phyloP scores from a whole-genome alignment of 1,140 invertebrate species.

The Trinorchestia longiramus region DNA sequence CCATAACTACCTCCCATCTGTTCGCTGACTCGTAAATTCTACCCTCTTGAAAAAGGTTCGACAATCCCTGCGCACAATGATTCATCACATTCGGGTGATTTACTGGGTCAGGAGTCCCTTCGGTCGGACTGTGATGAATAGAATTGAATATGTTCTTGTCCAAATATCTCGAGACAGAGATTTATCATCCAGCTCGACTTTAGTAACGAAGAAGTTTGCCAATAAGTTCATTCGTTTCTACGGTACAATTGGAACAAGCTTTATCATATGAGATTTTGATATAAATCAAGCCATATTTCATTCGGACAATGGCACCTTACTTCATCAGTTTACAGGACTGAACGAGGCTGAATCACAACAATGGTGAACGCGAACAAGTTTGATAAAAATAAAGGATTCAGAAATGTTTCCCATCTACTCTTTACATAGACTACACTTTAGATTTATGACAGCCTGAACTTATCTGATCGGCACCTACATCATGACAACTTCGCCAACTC shows the following conservation, averaged over 20 bases:
- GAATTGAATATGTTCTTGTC: slow-evolving; percentile 50
- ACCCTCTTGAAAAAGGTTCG: not conserved
- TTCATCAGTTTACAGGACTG: not conserved
- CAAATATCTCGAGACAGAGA: slow-evolving; percentile 23
- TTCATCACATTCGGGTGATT: slow-evolving; percentile 32
- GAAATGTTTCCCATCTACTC: not conserved
- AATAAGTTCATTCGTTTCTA: not conserved
- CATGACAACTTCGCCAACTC: not conserved
- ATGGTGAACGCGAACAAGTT: not conserved
- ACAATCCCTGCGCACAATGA: not conserved
- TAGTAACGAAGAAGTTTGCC: not conserved
- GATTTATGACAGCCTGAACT: not conserved
- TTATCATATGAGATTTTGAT: not conserved
- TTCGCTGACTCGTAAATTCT: not conserved
- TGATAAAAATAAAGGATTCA: not conserved
- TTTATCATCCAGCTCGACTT: not conserved
- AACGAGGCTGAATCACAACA: not conserved
- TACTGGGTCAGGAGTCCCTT: slow-evolving; percentile 9
- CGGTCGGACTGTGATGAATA: slow-evolving; percentile 1
- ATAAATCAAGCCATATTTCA: not conserved
- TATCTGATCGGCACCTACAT: not conserved
- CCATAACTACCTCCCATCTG: not conserved
- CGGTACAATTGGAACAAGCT: not conserved
- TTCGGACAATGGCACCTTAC: not conserved
- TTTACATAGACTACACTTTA: not conserved